These are phyloP conservation scores for Arizona elegans DNA, from an alignment of 2,113 vertebrate species.

Conservation along the genomic window DNA sequence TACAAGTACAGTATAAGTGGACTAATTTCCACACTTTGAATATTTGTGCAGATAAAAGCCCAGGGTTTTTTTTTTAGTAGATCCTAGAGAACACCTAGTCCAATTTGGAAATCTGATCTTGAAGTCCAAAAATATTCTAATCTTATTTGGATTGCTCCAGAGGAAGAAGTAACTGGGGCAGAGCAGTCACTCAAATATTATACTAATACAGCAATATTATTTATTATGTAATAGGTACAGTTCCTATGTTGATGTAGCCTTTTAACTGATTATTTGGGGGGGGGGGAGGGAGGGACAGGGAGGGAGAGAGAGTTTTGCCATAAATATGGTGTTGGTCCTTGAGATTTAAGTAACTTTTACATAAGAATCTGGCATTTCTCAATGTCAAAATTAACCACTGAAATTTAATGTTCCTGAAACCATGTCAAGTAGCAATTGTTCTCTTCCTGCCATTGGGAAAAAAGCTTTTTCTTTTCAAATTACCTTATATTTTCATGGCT, in stretches of 20 bases:
- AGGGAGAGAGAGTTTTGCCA: not conserved
- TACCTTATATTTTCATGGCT: not conserved
- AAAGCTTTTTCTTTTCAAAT: not conserved
- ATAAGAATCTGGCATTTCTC: not conserved
- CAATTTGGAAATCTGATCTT: not conserved
- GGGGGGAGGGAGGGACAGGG: fast-evolving
- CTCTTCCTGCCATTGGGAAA: not conserved
- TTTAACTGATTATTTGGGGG: not conserved
- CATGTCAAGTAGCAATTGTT: not conserved
- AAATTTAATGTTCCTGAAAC: not conserved
- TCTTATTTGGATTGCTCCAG: not conserved
- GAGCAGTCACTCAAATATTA: not conserved
- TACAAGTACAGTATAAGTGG: not conserved
- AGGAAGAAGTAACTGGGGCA: not conserved
- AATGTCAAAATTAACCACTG: not conserved
- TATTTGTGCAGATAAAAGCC: not conserved
- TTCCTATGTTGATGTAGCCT: not conserved
- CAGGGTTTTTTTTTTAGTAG: not conserved
- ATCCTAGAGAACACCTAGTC: not conserved
- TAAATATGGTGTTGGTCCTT: not conserved
- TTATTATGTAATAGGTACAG: not conserved
- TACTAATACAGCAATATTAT: not conserved
- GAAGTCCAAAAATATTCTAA: not conserved
- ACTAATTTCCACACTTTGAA: too few relatives aligned
- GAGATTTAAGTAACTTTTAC: not conserved